Conservation (phyloP, 2,888 invertebrate genomes). For the Hemaris fuciformis region DNA sequence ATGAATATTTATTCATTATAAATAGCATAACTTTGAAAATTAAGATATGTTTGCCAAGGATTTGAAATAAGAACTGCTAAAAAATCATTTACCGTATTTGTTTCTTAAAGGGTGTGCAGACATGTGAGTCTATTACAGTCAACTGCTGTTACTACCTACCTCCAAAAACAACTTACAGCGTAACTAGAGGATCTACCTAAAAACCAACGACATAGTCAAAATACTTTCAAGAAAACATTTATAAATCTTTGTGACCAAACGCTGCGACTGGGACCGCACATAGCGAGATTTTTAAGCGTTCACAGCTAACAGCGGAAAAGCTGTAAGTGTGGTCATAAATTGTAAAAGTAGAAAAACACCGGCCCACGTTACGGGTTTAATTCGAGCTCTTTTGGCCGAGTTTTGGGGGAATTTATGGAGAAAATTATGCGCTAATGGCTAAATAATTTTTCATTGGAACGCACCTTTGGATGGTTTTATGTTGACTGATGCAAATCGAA, state of each 20-base stretch:
- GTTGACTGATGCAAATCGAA: too few relatives aligned
- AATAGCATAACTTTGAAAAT: too few relatives aligned
- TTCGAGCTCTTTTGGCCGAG: slow-evolving; percentile 15
- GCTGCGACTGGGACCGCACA: slow-evolving; percentile 30
- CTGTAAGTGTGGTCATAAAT: slow-evolving; percentile 75
- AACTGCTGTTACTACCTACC: too few relatives aligned
- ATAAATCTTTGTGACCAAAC: slow-evolving; percentile 18
- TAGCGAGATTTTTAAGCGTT: slow-evolving; percentile 66
- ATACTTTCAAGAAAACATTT: not conserved
- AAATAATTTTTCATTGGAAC: slow-evolving; percentile 5
- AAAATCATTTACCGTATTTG: too few relatives aligned
- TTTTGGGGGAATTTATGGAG: slow-evolving; percentile 11
- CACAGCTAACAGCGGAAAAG: slow-evolving; percentile 51
- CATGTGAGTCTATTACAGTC: too few relatives aligned
- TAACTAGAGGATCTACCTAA: too few relatives aligned
- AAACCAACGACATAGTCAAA: not conserved
- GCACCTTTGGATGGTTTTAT: not conserved
- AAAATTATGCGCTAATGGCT: slow-evolving; percentile 11
- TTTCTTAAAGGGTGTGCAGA: too few relatives aligned
- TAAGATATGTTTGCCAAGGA: too few relatives aligned
- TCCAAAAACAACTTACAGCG: too few relatives aligned
- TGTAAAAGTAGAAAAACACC: slow-evolving; percentile 57
- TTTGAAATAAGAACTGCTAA: too few relatives aligned
- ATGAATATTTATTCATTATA: too few relatives aligned
- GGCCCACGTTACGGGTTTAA: slow-evolving; percentile 16